Base-by-base conservation (phyloP, 1,140 invertebrate genomes). In the Drosophila takahashii region DNA sequence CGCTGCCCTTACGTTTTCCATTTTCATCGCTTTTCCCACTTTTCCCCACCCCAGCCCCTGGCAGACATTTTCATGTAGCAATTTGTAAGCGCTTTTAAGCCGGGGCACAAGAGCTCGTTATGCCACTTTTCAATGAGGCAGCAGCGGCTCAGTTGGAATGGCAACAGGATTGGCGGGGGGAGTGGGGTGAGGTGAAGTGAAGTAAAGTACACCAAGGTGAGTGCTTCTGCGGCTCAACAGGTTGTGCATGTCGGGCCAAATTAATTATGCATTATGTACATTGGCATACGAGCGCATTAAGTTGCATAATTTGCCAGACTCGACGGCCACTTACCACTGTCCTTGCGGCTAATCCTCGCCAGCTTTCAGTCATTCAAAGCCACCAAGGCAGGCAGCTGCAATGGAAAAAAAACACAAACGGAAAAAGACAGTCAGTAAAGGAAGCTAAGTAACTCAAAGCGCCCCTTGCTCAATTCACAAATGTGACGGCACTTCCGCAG, bases 11-110 rank as follows among this genome's bases (percentile, higher is more conserved):
- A 34, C 48, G 36, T 42, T 22, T 69, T 41, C 41, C 37, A 29
- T 39, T 36, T 44, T 29, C 29, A 54, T 13, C 42, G 27, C 44
- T 34, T 32, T 15, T 13, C 11, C 48, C 16, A 16, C 22, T 5
- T 37, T 41, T 15, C 26, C 11, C 27, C 16, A 15, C 32, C 9
- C 27, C 22, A 18, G 10, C n/a, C 16, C 41, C 39, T 18, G 29
- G 44, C 50, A 74, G 47, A 36, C 70, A 79, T 72, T 79, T 81
- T 77, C 83, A 52, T 87, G 84, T 87, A 77, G 84, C 83, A 87
- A 87, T 86, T 86, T 86, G 83, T 86, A 87, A 86, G 83, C 83
- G 74, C 83, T 86, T 86, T 86, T 86, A 86, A 86, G 83, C 83
- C 83, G 83, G 71, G 59, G 71, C 75, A 81, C 62, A 81, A 86